Conservation (phyloP, 2,888 invertebrate genomes). For the Glaucopsyche alexis region DNA sequence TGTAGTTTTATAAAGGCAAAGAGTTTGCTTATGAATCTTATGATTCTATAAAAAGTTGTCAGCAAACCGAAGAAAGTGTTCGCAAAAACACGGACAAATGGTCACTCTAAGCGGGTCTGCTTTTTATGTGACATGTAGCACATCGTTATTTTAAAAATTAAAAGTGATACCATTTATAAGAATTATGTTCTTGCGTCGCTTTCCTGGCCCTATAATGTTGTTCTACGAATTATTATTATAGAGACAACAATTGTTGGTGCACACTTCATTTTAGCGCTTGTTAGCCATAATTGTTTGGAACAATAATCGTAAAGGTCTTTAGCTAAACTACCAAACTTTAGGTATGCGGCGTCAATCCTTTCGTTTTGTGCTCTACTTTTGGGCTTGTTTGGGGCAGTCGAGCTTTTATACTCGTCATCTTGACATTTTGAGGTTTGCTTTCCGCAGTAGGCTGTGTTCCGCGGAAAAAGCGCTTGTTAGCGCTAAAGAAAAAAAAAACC, state of each 20-base stretch:
- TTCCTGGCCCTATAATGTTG: conserved; percentile 27
- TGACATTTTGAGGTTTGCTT: no score
- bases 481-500: no score
- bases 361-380: no score
- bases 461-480: no score
- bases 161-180: conserved; percentile 40
- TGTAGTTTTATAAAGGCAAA: neutral
- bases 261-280: conserved; percentile 24
- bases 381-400: no score
- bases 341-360: conserved; percentile 41
- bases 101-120: conserved; percentile 31
- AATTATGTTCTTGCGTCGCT: conserved; percentile 35
- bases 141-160: conserved; percentile 39
- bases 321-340: neutral
- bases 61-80: conserved; percentile 3
- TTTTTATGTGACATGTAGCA: conserved; percentile 36
- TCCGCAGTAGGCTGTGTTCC: no score
- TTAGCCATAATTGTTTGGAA: conserved; percentile 28
- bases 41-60: neutral
- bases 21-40: neutral
- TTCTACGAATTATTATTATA: conserved; percentile 29
- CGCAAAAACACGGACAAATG: conserved; percentile 3
- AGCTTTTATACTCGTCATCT: no score
- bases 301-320: conserved; percentile 17
- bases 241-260: neutral